phyloP scores from a whole-genome alignment of 2,888 invertebrate genomes.

The Galerucella calmariensis region DNA sequence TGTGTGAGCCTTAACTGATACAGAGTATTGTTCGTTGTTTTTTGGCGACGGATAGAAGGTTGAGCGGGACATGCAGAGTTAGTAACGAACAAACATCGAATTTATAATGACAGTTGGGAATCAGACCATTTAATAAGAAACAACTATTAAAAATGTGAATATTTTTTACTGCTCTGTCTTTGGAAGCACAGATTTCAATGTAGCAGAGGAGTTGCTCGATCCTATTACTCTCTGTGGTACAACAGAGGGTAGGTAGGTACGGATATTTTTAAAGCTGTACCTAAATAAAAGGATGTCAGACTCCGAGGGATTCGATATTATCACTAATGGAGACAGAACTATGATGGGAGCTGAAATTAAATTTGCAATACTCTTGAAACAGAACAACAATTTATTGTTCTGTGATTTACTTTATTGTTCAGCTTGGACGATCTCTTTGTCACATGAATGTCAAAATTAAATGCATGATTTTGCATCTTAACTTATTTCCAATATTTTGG shows the following conservation, averaged over 20 bases:
- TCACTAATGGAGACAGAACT: conserved; percentile 15
- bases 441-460: background rate
- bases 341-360: conserved; percentile 16
- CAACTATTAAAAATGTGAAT: too few relatives aligned
- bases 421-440: too few relatives aligned
- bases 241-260: background rate
- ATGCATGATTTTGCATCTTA: conserved; percentile 15
- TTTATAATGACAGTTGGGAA: too few relatives aligned
- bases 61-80: too few relatives aligned
- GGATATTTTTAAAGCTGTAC: background rate
- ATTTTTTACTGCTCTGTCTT: too few relatives aligned
- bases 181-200: too few relatives aligned
- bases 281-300: background rate
- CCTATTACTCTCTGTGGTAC: background rate
- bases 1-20: too few relatives aligned
- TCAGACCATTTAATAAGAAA: too few relatives aligned
- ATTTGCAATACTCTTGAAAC: conserved; percentile 24
- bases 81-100: too few relatives aligned
- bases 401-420: conserved; percentile 26
- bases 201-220: background rate
- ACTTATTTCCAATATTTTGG: too few relatives aligned
- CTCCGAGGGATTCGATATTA: conserved; percentile 4
- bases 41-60: too few relatives aligned
- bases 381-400: conserved; percentile 26
- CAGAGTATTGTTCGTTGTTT: too few relatives aligned